These are phyloP conservation scores for Linhomoeus sp. DNA, from an alignment of 2,888 invertebrate species.

Conservation along the genomic window DNA sequence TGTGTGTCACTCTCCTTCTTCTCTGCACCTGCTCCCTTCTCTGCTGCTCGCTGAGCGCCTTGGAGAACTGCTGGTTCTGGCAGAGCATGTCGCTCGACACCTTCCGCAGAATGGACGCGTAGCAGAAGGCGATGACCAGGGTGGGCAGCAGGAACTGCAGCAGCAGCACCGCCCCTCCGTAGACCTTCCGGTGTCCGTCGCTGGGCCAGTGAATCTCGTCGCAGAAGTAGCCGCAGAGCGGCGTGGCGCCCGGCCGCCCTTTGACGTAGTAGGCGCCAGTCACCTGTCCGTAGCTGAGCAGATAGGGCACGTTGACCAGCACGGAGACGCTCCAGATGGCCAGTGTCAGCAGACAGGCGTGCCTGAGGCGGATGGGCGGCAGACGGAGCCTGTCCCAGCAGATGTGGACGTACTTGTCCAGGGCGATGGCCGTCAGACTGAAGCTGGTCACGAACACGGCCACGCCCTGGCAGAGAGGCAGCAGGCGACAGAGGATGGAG, in stretches of 20 bases:
- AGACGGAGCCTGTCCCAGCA: constrained; percentile 20
- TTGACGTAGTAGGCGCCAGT: constrained; percentile 37
- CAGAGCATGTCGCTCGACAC: no score
- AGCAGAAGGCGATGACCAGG: no score
- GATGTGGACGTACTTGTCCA: constrained; percentile 26
- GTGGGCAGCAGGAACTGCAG: no score
- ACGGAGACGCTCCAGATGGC: constrained; percentile 21
- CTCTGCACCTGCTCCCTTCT: no score
- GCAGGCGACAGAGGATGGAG: constrained; percentile 21
- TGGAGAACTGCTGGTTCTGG: no score
- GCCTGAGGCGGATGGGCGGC: constrained; percentile 15
- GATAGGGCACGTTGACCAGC: constrained; percentile 22
- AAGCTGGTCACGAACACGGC: constrained; percentile 27
- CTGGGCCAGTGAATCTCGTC: constrained; percentile 52
- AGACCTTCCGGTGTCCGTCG: constrained; percentile 51
- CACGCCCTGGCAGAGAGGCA: constrained; percentile 22
- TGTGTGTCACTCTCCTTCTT: neutral
- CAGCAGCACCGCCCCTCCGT: constrained; percentile 43
- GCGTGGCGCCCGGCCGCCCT: constrained; percentile 9
- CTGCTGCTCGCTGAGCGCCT: no score
- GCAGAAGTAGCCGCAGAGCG: constrained; percentile 34
- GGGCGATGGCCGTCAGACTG: constrained; percentile 22
- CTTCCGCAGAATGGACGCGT: no score
- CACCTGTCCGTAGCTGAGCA: constrained; percentile 20
- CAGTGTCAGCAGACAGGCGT: constrained; percentile 11